Conservation (phyloP, 1,140 invertebrate genomes). For the Aphelenchoides besseyi region DNA sequence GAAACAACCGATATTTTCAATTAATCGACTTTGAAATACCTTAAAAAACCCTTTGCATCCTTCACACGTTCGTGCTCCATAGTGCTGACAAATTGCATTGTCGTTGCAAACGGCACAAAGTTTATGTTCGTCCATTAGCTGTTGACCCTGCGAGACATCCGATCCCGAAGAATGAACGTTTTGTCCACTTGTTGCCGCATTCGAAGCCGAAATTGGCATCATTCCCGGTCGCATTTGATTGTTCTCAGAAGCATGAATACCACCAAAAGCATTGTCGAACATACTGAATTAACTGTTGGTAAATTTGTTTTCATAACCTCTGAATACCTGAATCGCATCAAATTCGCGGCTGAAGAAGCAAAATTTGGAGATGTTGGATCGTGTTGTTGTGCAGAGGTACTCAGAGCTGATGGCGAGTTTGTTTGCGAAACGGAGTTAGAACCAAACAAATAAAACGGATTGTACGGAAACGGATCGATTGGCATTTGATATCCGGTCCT, state of each 20-base stretch:
- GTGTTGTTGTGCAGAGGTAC: neutral
- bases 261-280: conserved; percentile 22
- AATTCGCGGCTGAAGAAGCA: neutral
- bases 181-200: neutral
- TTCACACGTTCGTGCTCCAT: conserved; percentile 89
- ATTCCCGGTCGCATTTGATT: neutral
- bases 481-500: conserved; percentile 18
- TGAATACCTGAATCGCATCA: neutral
- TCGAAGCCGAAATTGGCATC: neutral
- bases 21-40: conserved; percentile 58
- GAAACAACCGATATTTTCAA: conserved; percentile 37
- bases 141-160: neutral
- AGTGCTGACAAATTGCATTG: conserved; percentile 84
- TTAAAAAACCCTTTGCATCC: conserved; percentile 82
- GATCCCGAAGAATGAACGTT: neutral
- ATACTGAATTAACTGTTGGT: conserved; percentile 8
- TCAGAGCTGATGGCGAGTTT: neutral
- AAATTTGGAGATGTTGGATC: conserved; percentile 13
- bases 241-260: neutral
- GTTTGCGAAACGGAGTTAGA: neutral
- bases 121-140: conserved; percentile 64
- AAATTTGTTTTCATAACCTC: neutral
- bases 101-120: conserved; percentile 96
- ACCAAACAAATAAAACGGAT: conserved; percentile 17
- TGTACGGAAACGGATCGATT: conserved; percentile 8